Evolutionary conservation across 2,888 invertebrate species (phyloP).

Genomic region (Ectemnius lituratus): DNA sequence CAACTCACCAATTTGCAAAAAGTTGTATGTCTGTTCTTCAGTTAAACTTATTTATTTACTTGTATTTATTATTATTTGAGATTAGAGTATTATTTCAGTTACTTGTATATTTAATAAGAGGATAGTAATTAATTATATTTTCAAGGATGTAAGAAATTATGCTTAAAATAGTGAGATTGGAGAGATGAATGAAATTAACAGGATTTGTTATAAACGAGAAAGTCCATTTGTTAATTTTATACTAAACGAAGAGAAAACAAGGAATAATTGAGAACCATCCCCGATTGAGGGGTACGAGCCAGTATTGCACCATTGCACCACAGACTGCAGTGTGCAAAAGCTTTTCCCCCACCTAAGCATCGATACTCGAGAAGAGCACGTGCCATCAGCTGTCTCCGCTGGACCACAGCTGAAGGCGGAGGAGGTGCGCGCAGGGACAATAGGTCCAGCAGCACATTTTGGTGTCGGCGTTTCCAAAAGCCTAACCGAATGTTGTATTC

Average conservation of each 20-base stretch:
- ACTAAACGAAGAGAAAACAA: no score
- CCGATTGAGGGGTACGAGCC: slow-evolving; percentile 50
- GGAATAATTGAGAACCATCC: slow-evolving; percentile 64
- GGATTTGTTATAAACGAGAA: no score
- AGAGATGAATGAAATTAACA: no score
- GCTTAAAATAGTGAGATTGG: no score
- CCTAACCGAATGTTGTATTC: slow-evolving; percentile 4
- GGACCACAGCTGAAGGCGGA: slow-evolving; percentile 72
- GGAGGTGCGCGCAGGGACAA: slow-evolving; percentile 55
- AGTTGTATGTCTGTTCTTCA: no score
- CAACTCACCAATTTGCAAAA: slow-evolving; percentile 41
- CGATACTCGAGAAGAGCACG: slow-evolving; percentile 73
- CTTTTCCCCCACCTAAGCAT: slow-evolving; percentile 57
- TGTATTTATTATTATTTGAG: no score
- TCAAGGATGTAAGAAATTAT: no score
- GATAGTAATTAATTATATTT: no score
- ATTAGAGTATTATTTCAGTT: no score
- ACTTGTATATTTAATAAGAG: no score
- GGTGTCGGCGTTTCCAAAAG: slow-evolving; percentile 35
- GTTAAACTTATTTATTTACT: no score
- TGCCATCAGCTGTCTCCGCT: slow-evolving; percentile 75
- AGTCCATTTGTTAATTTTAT: no score
- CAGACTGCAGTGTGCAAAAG: slow-evolving; percentile 64
- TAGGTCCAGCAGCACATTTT: slow-evolving; percentile 34
- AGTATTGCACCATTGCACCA: slow-evolving; percentile 66